Conservation (phyloP, 2,888 invertebrate species). For the Cosmorhoe ocellata region DNA sequence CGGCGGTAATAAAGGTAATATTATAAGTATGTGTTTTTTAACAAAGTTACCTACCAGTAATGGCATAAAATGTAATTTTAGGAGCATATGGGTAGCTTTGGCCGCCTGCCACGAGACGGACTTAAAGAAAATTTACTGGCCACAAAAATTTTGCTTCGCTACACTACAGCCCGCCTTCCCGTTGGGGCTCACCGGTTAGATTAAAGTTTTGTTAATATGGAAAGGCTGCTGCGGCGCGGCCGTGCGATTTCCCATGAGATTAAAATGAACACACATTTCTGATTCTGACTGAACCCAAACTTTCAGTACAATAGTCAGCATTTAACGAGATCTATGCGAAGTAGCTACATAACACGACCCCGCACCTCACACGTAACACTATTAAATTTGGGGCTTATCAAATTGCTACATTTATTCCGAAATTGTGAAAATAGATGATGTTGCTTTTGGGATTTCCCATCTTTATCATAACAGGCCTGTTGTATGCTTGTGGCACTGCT, state of each 20-base stretch:
- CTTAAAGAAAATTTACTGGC: constrained; percentile 71
- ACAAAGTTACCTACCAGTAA: constrained; percentile 47
- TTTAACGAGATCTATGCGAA: constrained; percentile 36
- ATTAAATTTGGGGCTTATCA: constrained; percentile 45
- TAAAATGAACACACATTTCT: constrained; percentile 53
- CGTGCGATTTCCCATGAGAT: constrained; percentile 60
- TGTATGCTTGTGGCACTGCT: no score
- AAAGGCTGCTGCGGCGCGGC: constrained; percentile 50
- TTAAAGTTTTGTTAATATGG: constrained; percentile 72
- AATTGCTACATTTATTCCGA: constrained; percentile 36
- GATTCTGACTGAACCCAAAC: constrained; percentile 43
- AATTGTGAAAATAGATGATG: no score
- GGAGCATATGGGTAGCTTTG: constrained; percentile 59
- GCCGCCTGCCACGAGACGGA: constrained; percentile 63
- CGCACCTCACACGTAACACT: constrained; percentile 36
- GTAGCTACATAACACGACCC: constrained; percentile 34
- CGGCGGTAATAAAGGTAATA: constrained; percentile 33
- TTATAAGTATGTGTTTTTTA: constrained; percentile 41
- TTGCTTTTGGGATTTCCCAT: no score
- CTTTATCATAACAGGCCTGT: no score
- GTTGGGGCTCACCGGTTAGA: constrained; percentile 52
- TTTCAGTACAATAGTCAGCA: constrained; percentile 41
- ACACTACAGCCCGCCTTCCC: constrained; percentile 42
- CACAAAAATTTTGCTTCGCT: constrained; percentile 61
- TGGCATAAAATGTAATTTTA: constrained; percentile 55